Conservation (phyloP, 2,888 invertebrate genomes). For the Taphrorychus bicolor region DNA sequence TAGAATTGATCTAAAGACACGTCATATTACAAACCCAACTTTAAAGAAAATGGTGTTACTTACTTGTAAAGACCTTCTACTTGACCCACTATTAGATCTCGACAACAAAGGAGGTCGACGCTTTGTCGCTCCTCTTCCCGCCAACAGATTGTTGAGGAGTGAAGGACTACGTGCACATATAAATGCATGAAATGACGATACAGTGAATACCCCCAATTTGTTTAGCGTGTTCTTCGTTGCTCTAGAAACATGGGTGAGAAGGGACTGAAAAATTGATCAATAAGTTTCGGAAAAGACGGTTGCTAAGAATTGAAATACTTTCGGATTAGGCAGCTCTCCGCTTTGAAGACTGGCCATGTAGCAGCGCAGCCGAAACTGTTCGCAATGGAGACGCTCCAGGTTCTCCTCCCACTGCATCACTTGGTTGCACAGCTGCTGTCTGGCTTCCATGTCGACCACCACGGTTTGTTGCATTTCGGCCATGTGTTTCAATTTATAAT, state of each 20-base stretch:
- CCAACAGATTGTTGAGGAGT: slow-evolving; percentile 87
- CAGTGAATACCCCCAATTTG: slow-evolving; percentile 95
- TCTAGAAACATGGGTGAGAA: slow-evolving; percentile 93
- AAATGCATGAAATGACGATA: slow-evolving; percentile 97
- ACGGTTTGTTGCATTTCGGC: slow-evolving; percentile 98
- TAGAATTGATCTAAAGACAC: slow-evolving; percentile 74
- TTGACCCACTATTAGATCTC: slow-evolving; percentile 87
- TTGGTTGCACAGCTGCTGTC: slow-evolving; percentile 91
- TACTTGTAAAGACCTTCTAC: slow-evolving; percentile 86
- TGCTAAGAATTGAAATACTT: slow-evolving; percentile 68
- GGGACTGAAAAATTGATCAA: slow-evolving; percentile 73
- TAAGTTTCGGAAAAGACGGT: background rate
- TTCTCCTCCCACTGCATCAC: slow-evolving; percentile 97
- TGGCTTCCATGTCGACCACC: slow-evolving; percentile 89
- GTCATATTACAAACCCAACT: background rate
- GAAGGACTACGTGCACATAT: slow-evolving; percentile 96
- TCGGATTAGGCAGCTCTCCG: slow-evolving; percentile 95
- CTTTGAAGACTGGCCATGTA: slow-evolving; percentile 97
- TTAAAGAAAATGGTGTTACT: slow-evolving; percentile 32
- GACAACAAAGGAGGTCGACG: slow-evolving; percentile 89
- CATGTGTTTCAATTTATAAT: slow-evolving; percentile 97
- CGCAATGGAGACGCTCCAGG: slow-evolving; percentile 93
- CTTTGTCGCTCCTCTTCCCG: slow-evolving; percentile 90
- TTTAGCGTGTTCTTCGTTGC: slow-evolving; percentile 94
- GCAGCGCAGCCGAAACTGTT: slow-evolving; percentile 94